Evolutionary conservation across 1,140 invertebrate genomes (phyloP), one percentile per base, ranked within the genome.

Genomic region (Lucilia cuprina): DNA sequence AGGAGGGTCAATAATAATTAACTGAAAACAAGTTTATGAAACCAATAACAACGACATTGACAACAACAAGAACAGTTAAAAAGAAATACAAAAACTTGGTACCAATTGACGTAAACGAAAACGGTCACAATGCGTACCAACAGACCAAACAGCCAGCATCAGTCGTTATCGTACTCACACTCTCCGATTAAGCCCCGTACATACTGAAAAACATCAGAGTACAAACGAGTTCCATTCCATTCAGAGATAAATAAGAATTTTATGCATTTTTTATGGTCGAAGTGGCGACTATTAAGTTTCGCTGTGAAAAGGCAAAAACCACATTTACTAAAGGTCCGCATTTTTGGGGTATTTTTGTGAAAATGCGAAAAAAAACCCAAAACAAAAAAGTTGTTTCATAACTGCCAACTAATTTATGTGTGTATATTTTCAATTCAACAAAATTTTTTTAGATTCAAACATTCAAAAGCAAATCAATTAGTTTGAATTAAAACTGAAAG

Each of bases 51-150:
- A 60, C 14, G 14, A n/a, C 41, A 55, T 55, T 14, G 50, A 55
- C 17, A n/a, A 55, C 17, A 70, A 70, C 17, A 21, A 70, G 8
- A 70, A 70, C n/a, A 17, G 55, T 60, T n/a, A 60, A 17, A 3
- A 14, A 60, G 55, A 60, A 17, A 41, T 41, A 70, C 5, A 70
- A 70, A 70, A 70, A 70, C 65, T 70, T 70, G 65, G 65, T 21
- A 21, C n/a, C 21, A 70, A 70, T 60, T 70, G 65, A 70, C 65
- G 65, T 21, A 70, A 70, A 70, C 65, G 65, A 70, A 70, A 70
- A 70, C 65, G 65, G 21, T 21, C 65, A 21, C 65, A 70, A 25
- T 25, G 65, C n/a, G 65, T 70, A 70, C 65, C 14, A 60, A n/a
- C 25, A 30, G 25, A 30, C 25, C 25, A 30, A 30, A 30, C 60